Base-by-base conservation (phyloP, 2,888 invertebrate species). In the Clanis bilineata region DNA sequence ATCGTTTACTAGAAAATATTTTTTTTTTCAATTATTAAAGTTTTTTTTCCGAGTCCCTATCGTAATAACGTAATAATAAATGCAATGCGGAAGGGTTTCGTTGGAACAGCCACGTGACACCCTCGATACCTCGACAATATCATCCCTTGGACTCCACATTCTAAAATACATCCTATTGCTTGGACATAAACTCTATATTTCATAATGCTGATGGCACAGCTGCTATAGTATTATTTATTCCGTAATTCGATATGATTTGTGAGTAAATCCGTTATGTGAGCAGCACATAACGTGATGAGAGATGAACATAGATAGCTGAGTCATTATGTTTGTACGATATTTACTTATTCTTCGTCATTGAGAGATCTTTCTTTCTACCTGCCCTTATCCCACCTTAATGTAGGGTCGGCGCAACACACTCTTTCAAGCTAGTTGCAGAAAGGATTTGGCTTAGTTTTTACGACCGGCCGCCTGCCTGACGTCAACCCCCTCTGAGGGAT, bases 241-340 rank as follows among this genome's bases (percentile, higher is more conserved):
- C 22, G 63, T 65, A 60, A 56, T 62, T 58, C 57, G 63, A 62
- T 56, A 64, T 60, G 28, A 22, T 21, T 47, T 54, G 44, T 47
- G n/a, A 39, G 25, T 47, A 25, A 39, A 21, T 45, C 38, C 18
- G 56, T 41, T 60, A 47, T 58, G 47, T 47, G 25, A 38, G 58
- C 23, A 0, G 44, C 12, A 43, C 28, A 25, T 51, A 51, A 58
- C 38, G 36, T 23, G 45, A 58, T 22, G 36, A 47, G 21, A 54
- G 22, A 25, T 39, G 10, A n/a, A n/a, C n/a, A n/a, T 12, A 32
- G 39, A 51, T 51, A 51, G 10, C 9, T 10, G 18, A 44, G 23
- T 10, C 9, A 36, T 36, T 36, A 36, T 51, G 18, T 51, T 51
- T 32, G n/a, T 28, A 45, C 44, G n/a, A n/a, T n/a, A n/a, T n/a